phyloP scores from a whole-genome alignment of 1,140 invertebrate species.

The Dreissena rostriformis region DNA sequence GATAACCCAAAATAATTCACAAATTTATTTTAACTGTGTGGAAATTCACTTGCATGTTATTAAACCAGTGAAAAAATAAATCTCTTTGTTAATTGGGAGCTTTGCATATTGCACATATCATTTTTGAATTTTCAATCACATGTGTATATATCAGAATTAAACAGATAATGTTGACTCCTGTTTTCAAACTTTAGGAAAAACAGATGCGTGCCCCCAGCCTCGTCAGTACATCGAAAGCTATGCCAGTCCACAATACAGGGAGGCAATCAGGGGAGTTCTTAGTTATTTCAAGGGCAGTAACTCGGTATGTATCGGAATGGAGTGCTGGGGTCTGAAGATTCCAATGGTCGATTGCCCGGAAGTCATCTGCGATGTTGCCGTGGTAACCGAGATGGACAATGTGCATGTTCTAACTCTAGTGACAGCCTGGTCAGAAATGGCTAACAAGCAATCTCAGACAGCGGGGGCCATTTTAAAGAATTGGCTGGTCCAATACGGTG shows the following conservation, averaged over 20 bases:
- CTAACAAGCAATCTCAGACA: constrained; percentile 37
- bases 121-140: no score
- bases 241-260: constrained; percentile 27
- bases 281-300: constrained; percentile 44
- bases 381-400: constrained; percentile 57
- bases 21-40: no score
- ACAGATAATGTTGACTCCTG: no score
- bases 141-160: no score
- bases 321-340: constrained; percentile 65
- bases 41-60: no score
- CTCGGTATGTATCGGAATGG: constrained; percentile 53
- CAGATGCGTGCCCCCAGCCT: constrained; percentile 25
- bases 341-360: constrained; percentile 37
- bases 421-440: constrained; percentile 1
- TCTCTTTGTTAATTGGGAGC: no score
- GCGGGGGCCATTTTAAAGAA: constrained; percentile 60
- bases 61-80: no score
- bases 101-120: no score
- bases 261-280: constrained; percentile 43
- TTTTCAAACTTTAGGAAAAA: no score
- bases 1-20: no score
- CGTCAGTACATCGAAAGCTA: constrained; percentile 54
- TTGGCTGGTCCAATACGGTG: constrained; percentile 66
- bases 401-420: constrained; percentile 63
- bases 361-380: constrained; percentile 59